phyloP scores from a whole-genome alignment of 37 sponge, comb jelly and placozoan genomes.

The Agelas oroides region DNA sequence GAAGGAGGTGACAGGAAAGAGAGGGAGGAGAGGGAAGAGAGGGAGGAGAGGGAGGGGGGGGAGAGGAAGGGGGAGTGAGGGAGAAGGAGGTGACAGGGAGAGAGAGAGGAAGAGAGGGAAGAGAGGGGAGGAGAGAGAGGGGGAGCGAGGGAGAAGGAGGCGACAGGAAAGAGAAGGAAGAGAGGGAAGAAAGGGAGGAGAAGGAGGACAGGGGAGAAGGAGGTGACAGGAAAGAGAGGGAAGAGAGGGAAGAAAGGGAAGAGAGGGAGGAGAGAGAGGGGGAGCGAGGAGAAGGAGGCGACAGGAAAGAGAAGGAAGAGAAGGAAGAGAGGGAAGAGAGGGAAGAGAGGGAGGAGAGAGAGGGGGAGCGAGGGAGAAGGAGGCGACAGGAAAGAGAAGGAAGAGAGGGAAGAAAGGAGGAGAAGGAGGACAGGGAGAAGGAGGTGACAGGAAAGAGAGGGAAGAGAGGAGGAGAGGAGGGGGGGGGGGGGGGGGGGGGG shows the following conservation, averaged over 20 bases:
- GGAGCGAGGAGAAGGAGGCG: no score
- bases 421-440: background rate
- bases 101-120: background rate
- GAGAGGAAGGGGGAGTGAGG: background rate
- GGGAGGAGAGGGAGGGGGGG: background rate
- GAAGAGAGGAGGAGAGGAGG: background rate
- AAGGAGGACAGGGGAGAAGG: background rate
- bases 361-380: background rate
- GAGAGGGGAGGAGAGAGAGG: no score
- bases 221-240: background rate
- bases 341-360: no score
- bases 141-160: background rate
- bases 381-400: no score
- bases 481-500: no score
- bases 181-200: no score
- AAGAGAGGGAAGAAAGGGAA: background rate
- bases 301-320: background rate
- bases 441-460: background rate
- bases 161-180: no score
- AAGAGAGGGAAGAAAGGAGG: background rate
- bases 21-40: background rate
- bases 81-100: background rate
- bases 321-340: background rate
- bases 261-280: background rate
- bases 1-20: background rate